Evolutionary conservation across 2,113 vertebrate species (phyloP).

Genomic region (Paracanthobrama guichenoti): DNA sequence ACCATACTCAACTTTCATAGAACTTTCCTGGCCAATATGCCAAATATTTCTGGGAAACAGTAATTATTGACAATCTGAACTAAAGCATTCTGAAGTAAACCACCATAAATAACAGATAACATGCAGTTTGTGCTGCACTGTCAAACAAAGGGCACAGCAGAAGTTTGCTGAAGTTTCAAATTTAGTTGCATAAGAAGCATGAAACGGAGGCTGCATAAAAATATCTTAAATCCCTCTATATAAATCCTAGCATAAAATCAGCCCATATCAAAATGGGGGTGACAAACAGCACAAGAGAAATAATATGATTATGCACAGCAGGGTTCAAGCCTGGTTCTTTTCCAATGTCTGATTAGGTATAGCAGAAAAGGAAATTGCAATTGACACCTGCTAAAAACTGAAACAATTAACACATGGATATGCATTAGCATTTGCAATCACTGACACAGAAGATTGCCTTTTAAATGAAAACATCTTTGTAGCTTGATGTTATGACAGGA

Average conservation of each 20-base stretch:
- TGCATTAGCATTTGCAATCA: constrained; percentile 39
- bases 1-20: neutral
- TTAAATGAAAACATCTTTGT: neutral
- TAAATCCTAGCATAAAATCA: neutral
- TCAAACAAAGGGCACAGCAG: constrained; percentile 21
- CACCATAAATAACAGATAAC: constrained; percentile 52
- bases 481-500: neutral
- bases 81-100: constrained; percentile 52
- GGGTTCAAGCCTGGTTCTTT: constrained; percentile 46
- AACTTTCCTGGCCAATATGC: constrained; percentile 23
- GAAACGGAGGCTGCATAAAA: constrained; percentile 13
- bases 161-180: constrained; percentile 19
- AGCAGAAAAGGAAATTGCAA: constrained; percentile 52
- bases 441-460: constrained; percentile 18
- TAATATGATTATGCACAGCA: constrained; percentile 58
- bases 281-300: constrained; percentile 28
- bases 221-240: constrained; percentile 8
- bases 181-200: constrained; percentile 43
- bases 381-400: constrained; percentile 51
- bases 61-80: constrained; percentile 48
- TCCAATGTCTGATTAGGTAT: constrained; percentile 57
- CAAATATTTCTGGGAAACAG: neutral
- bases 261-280: neutral
- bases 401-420: constrained; percentile 52
- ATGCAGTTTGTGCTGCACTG: constrained; percentile 28